Base-by-base conservation (phyloP, 2,113 vertebrate genomes). In the Leptobrachium leishanense region DNA sequence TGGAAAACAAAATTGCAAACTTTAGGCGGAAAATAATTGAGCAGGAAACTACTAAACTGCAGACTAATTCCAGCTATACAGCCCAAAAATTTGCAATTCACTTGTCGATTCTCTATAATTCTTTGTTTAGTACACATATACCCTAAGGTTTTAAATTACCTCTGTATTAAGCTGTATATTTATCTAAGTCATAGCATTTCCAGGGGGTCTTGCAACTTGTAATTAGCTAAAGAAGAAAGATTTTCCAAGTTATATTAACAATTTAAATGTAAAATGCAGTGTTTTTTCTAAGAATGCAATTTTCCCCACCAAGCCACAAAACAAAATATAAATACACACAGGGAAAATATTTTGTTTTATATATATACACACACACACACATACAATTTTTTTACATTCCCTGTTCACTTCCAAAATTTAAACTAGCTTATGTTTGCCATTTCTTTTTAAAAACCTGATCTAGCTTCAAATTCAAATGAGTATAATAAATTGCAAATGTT, bases 401-500 rank as follows among this genome's bases (percentile, higher is more conserved):
- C 55, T 59, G 40, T 67, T 15, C 63, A 75, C 31, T 53, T 66
- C 4, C 6, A 75, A 75, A 67, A 66, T 5, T 65, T 66, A 64
- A 50, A 63, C n/a, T 66, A 2, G n/a, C 40, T 9, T 39, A 64
- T 5, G 43, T 75, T 46, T 75, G 43, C 50, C 65, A 43, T 57
- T 65, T 65, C 20, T 75, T 75, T 75, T 44, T 75, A 62, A 31
- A 65, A 65, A 66, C 62, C 59, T 65, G 64, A 65, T 12, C 74
- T 11, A 46, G 74, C 53, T 43, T 75, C 59, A 59, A 40, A 20
- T 62, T 66, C 42, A 75, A 75, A 75, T 75, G 63, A 65, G 59
- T 75, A 66, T 75, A 65, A 43, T 75, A 75, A 66, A 75, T 75
- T 75, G 64, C 64, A 75, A 75, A 75, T 64, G 74, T 75, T 75